These are phyloP conservation scores for Danio choprae DNA, from an alignment of 2,797 vertebrate species.

Conservation along the genomic window DNA sequence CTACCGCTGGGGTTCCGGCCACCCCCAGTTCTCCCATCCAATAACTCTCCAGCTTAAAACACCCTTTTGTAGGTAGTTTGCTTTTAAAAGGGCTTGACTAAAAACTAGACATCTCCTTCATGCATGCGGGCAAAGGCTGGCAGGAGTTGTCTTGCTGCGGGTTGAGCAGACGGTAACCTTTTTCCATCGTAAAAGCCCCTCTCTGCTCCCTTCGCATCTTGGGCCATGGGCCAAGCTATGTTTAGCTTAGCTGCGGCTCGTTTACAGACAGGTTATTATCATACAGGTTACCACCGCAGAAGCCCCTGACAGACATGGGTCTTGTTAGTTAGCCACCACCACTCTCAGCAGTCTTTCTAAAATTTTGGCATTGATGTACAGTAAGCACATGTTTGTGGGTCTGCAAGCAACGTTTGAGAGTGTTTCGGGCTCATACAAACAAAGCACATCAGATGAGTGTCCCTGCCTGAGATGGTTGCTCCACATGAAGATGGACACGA, in stretches of 20 bases:
- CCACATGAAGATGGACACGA: neutral
- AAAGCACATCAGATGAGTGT: neutral
- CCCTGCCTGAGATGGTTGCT: neutral
- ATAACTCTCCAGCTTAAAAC: neutral
- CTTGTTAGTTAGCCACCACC: neutral
- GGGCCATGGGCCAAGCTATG: neutral
- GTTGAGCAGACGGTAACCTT: neutral
- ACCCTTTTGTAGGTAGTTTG: neutral
- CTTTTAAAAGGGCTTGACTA: neutral
- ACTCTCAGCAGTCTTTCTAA: neutral
- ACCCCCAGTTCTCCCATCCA: neutral
- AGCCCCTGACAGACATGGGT: neutral
- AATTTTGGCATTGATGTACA: neutral
- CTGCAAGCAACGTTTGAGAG: neutral
- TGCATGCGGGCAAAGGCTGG: neutral
- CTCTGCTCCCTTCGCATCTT: neutral
- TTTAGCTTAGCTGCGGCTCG: too few relatives aligned
- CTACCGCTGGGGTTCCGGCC: neutral
- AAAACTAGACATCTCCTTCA: neutral
- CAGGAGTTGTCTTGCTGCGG: neutral
- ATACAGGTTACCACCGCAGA: too few relatives aligned
- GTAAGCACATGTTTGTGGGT: neutral
- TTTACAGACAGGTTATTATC: too few relatives aligned
- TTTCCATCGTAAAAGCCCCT: neutral
- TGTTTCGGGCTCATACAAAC: neutral